Evolutionary conservation across 2,797 vertebrate species (phyloP), one percentile per base, ranked within the genome.

Genomic region (Scolopax rusticola): DNA sequence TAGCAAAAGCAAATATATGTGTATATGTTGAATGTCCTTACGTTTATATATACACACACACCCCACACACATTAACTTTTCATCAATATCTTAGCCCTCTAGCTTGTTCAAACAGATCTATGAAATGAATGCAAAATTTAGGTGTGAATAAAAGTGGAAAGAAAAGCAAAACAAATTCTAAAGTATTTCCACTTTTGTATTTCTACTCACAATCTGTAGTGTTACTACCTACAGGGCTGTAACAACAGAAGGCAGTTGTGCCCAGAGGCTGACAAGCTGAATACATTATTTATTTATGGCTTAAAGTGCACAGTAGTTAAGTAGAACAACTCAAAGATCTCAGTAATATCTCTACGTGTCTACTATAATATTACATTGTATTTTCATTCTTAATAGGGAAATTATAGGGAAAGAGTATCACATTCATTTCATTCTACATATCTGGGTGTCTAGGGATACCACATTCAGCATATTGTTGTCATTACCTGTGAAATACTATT

Each of bases 381-480:
- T 93, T 92, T 92, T 94, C 43, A 76, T 65, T 87, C 47, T 95
- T 95, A 94, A 90, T 23, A 95, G 61, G 74, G 95, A 89, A 97
- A 91, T 78, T 43, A 23, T 50, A 89, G 71, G 57, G 83, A 87
- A 41, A 86, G 28, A 95, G 38, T 24, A 89, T 65, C n/a, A 86
- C 30, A 56, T 71, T 63, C 85, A 64, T 51, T 87, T 87, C 68
- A 38, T n/a, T 60, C 54, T 63, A 75, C 8, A 2, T 64, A 73
- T 63, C 6, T 82, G 33, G 85, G 92, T 89, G 73, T 54, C 50
- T 81, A 63, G 20, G 19, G n/a, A 75, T 84, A 41, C 11, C 48
- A 54, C 12, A 3, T 57, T 75, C 56, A 77, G 33, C n/a, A 32
- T 79, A 78, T 78, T 76, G 36, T 25, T 65, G 41, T 79, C 69